phyloP scores from a whole-genome alignment of 2,797 vertebrate genomes.

The Urophycis tenuis region DNA sequence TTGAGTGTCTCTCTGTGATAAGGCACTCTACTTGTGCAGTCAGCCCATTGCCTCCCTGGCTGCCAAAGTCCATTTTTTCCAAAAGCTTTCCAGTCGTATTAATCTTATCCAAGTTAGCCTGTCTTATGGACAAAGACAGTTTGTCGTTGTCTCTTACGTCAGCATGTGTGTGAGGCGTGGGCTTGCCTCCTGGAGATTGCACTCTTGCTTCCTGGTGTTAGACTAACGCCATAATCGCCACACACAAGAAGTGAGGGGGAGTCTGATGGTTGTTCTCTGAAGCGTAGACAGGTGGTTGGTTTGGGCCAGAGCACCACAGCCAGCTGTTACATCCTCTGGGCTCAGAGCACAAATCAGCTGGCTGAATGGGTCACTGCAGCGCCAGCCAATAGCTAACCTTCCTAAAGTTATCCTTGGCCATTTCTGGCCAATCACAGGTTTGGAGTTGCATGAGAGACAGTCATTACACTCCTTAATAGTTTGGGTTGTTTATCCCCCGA shows the following conservation, averaged over 20 bases:
- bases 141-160: conserved; percentile 30
- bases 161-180: conserved; percentile 29
- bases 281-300: conserved; percentile 45
- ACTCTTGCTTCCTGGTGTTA: conserved; percentile 23
- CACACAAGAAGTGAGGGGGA: conserved; percentile 28
- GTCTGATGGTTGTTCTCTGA: conserved; percentile 36
- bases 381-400: conserved; percentile 8
- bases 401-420: conserved; percentile 16
- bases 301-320: conserved; percentile 19
- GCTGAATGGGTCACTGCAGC: conserved; percentile 11
- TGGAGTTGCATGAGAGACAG: neutral
- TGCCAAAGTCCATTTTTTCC: conserved; percentile 34
- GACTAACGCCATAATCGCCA: conserved; percentile 44
- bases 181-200: conserved; percentile 37
- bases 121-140: conserved; percentile 36
- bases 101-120: conserved; percentile 29
- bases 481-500: neutral
- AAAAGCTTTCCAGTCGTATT: conserved; percentile 11
- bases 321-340: conserved; percentile 44
- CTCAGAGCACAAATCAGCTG: conserved; percentile 28
- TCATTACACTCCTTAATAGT: neutral
- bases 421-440: conserved; percentile 13
- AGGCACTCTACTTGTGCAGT: conserved; percentile 28
- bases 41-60: conserved; percentile 31
- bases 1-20: conserved; percentile 55